Evolutionary conservation across 2,113 vertebrate genomes (phyloP).

Genomic region (Eulacestoma nigropectus): DNA sequence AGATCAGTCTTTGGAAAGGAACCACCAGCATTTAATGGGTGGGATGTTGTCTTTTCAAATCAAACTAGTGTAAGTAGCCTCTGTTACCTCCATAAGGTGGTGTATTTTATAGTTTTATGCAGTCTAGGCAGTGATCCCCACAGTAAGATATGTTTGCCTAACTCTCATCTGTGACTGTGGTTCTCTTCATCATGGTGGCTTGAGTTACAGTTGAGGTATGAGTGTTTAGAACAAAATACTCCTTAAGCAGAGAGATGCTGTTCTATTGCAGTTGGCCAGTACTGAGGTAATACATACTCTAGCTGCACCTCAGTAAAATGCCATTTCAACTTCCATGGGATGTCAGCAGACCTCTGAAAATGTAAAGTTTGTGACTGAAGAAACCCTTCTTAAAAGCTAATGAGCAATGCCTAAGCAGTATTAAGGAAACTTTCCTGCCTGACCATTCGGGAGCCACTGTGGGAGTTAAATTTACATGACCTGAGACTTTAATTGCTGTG

Average conservation of each 20-base stretch:
- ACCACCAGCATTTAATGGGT: not conserved
- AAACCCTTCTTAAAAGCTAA: not conserved
- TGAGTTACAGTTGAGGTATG: not conserved
- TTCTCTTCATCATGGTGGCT: not conserved
- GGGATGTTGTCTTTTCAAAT: not conserved
- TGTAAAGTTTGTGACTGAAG: not conserved
- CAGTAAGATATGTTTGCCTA: not conserved
- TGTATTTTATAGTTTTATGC: not conserved
- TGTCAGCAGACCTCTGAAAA: not conserved
- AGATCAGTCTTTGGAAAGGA: not conserved
- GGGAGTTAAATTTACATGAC: not conserved
- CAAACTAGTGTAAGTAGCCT: not conserved
- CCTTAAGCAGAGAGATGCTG: not conserved
- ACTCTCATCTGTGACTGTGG: not conserved
- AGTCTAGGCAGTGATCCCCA: not conserved
- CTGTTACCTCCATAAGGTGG: not conserved
- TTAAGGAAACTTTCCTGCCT: not conserved
- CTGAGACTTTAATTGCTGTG: accelerated
- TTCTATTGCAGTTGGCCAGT: not conserved
- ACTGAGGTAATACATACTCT: not conserved
- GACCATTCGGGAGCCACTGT: not conserved
- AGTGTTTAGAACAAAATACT: not conserved
- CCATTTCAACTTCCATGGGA: not conserved
- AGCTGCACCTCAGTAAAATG: not conserved
- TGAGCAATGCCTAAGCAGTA: accelerated